Base-by-base conservation (phyloP, 92 coral and sea anemone genomes). In the Epizoanthus ramosus region DNA sequence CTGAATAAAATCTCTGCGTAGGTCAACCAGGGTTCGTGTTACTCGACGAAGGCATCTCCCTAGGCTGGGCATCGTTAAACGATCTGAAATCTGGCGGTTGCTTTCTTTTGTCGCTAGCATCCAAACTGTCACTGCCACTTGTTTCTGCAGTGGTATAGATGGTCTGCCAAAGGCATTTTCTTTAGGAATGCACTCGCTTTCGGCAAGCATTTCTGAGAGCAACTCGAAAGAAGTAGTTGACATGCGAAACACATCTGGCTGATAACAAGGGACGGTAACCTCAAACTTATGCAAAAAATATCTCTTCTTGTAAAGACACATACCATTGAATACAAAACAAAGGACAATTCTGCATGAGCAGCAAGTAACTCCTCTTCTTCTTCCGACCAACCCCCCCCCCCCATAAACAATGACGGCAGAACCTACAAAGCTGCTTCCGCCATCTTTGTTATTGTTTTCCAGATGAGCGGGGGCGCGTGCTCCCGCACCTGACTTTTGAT, bases 41-140 rank as follows among this genome's bases (percentile, higher is more conserved):
- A 77, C 89, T 68, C 87, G 73, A 16, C 67, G 87, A 80, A 89
- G 69, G 45, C 63, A 83, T 68, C 88, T 61, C 17, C 71, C 74
- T n/a, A n/a, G n/a, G n/a, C 86, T 85, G 66, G 79, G 72, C 92
- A 84, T 73, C 80, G 64, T 89, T 61, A 64, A 88, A 89, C 92
- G 68, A 57, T 89, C 92, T 37, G 89, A 85, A 8, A 85, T 85
- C 10, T 68, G 74, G 19, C 87, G 63, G 63, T 74, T n/a, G 59
- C 73, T 45, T 60, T 85, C 89, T n/a, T 89, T 83, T 58, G 84
- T 84, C 45, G 86, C 92, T 83, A 84, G 72, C 18, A 74, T 72
- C 92, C 87, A 80, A 18, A 89, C 12, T 74, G 85, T 73, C 19
- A 59, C 87, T 19, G 85, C 74, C 74, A 89, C 79, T 85, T 39